These are phyloP conservation scores for Nothobranchius furzeri DNA, from an alignment of 2,113 vertebrate genomes.

Conservation along the genomic window DNA sequence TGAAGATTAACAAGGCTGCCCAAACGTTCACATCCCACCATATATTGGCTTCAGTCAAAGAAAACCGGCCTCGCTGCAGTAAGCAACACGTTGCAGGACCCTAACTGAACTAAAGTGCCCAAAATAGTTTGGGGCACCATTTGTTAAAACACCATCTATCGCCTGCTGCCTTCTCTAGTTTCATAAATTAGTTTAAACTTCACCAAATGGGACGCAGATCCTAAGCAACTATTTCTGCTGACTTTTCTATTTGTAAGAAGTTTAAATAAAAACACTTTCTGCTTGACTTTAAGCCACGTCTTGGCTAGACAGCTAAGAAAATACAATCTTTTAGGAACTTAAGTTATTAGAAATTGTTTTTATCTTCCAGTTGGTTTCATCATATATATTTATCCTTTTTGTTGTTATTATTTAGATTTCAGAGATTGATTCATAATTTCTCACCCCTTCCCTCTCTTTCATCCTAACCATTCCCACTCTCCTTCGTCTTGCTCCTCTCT, in stretches of 20 bases:
- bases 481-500: conserved; percentile 67
- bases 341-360: neutral
- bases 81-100: neutral
- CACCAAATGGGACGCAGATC: neutral
- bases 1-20: no score
- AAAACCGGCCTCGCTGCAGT: no score
- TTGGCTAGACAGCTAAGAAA: neutral
- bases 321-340: no score
- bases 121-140: neutral
- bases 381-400: neutral
- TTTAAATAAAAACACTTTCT: neutral
- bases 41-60: no score
- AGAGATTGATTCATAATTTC: neutral
- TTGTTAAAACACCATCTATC: neutral
- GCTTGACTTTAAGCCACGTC: neutral
- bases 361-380: neutral
- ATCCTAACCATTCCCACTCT: conserved; percentile 42
- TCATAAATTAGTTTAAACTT: neutral
- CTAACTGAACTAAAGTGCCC: neutral
- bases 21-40: no score
- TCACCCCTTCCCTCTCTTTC: conserved; percentile 21
- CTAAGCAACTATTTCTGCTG: neutral
- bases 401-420: conserved; percentile 25
- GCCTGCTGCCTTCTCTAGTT: neutral
- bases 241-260: neutral